phyloP scores from a whole-genome alignment of 2,113 vertebrate species.

The Pogona vitticeps region DNA sequence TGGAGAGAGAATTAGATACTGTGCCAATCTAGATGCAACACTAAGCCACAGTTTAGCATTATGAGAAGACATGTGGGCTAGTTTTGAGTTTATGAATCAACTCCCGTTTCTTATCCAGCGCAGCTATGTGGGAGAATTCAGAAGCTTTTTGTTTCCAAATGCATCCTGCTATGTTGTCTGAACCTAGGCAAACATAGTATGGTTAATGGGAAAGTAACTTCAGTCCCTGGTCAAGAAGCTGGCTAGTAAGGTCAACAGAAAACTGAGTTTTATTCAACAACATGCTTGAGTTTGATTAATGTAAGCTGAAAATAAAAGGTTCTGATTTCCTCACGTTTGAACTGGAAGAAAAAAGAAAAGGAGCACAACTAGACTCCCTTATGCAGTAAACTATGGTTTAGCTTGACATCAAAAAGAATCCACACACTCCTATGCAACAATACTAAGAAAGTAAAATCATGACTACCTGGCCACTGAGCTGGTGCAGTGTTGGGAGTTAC shows the following conservation, averaged over 20 bases:
- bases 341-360: background rate
- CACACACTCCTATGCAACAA: background rate
- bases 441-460: background rate
- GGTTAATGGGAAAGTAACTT: background rate
- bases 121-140: background rate
- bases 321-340: background rate
- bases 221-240: background rate
- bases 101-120: background rate
- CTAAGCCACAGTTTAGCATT: background rate
- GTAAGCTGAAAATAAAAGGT: background rate
- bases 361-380: background rate
- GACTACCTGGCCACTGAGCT: constrained; percentile 95
- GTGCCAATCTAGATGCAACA: background rate
- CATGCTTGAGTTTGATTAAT: background rate
- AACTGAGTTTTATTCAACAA: background rate
- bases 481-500: constrained; percentile 91
- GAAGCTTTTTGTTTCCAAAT: background rate
- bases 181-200: background rate
- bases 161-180: background rate
- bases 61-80: background rate
- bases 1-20: background rate
- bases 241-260: background rate
- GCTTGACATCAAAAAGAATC: background rate
- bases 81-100: background rate
- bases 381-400: background rate